These are phyloP conservation scores for Microcaecilia unicolor DNA, from an alignment of 2,797 vertebrate genomes.

Conservation along the genomic window DNA sequence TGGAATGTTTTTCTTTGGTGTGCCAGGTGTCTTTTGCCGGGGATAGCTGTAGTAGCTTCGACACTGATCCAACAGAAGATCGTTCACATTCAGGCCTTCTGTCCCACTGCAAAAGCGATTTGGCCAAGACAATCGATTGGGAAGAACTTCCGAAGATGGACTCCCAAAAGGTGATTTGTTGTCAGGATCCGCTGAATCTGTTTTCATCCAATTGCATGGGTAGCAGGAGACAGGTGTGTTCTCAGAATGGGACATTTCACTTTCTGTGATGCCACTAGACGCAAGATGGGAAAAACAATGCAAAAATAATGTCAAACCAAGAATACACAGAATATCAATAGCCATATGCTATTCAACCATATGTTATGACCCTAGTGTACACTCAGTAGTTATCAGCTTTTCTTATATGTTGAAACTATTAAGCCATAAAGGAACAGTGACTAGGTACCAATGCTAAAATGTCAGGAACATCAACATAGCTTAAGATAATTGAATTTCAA, in stretches of 20 bases:
- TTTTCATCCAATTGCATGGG: constrained; percentile 68
- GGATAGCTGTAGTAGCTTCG: constrained; percentile 93
- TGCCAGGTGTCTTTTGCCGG: constrained; percentile 78
- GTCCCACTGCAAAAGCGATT: constrained; percentile 70
- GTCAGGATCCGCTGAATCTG: constrained; percentile 49
- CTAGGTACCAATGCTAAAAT: no score
- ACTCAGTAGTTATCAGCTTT: no score
- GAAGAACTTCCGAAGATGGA: constrained; percentile 53
- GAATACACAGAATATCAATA: no score
- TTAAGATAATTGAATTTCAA: no score
- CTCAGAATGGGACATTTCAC: constrained; percentile 57
- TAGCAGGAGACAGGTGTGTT: constrained; percentile 67
- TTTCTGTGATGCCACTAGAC: constrained; percentile 63
- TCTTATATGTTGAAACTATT: no score
- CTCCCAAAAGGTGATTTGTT: constrained; percentile 47
- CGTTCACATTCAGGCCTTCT: constrained; percentile 60
- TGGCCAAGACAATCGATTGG: constrained; percentile 86
- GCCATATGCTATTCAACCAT: no score
- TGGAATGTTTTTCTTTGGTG: constrained; percentile 74
- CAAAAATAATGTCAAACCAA: background rate
- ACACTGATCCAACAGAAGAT: constrained; percentile 69
- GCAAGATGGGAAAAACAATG: constrained; percentile 4
- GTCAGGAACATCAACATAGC: no score
- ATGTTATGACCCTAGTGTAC: no score
- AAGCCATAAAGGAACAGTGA: no score